Evolutionary conservation across 2,113 vertebrate species (phyloP).

Genomic region (Elephas maximus): DNA sequence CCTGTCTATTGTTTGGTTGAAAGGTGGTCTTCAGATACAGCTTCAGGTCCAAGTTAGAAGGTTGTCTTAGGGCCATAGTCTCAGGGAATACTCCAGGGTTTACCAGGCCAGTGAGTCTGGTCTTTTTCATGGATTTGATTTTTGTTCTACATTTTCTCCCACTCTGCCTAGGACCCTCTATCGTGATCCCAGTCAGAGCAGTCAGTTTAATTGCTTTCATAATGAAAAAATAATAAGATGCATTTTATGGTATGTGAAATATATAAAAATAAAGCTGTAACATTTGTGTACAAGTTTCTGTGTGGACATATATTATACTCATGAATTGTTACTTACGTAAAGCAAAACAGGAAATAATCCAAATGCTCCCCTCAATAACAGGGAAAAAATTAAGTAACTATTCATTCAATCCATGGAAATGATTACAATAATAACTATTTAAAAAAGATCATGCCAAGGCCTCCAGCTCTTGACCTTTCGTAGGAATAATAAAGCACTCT

Average conservation of each 20-base stretch:
- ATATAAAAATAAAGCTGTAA: not conserved
- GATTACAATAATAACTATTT: not conserved
- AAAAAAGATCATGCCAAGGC: not conserved
- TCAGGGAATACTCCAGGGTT: no score
- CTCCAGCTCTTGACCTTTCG: not conserved
- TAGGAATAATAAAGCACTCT: not conserved
- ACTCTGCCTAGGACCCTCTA: no score
- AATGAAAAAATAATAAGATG: not conserved
- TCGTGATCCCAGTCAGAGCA: no score
- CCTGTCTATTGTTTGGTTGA: no score
- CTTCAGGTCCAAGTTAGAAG: no score
- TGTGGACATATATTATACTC: not conserved
- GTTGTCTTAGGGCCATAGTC: no score
- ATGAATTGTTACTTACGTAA: not conserved
- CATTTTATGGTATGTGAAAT: not conserved
- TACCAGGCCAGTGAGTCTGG: no score
- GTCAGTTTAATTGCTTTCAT: not conserved
- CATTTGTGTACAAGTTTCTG: not conserved
- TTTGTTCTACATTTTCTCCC: no score
- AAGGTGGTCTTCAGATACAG: no score
- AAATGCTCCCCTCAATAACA: not conserved
- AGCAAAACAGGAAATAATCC: slow-evolving; percentile 35
- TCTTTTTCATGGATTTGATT: no score
- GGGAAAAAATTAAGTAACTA: not conserved
- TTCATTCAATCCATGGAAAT: not conserved